Percentiles rank a stretch among this genome's conserved stretches.
phyloP scores from a whole-genome alignment of 2,797 vertebrate genomes.

The Dermochelys coriacea region DNA sequence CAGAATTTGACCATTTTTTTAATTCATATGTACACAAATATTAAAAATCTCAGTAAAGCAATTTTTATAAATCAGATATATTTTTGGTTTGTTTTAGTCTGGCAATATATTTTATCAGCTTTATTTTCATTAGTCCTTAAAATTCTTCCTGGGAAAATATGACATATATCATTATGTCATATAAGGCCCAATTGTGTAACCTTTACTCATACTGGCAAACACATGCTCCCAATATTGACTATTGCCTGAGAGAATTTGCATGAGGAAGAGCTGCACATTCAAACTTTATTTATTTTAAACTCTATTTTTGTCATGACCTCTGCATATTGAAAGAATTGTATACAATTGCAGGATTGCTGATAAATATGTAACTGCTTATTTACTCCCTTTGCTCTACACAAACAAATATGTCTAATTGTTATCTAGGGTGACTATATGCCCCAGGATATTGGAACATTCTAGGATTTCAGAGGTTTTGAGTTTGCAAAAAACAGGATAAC shows the following conservation, averaged over 20 bases:
- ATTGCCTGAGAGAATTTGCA: background rate
- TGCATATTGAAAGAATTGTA: background rate
- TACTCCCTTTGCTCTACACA: background rate
- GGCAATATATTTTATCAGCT: background rate
- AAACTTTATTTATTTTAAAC: background rate
- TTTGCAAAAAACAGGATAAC: too few relatives aligned
- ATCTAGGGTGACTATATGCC: background rate
- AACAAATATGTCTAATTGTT: background rate
- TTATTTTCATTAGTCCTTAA: background rate
- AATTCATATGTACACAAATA: background rate
- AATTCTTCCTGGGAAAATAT: background rate
- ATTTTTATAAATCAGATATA: background rate
- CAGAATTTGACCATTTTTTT: background rate
- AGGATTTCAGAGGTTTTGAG: background rate
- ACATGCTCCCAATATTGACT: background rate
- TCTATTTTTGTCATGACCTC: background rate
- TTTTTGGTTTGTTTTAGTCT: background rate
- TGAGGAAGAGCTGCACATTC: background rate
- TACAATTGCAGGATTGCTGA: background rate
- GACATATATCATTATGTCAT: background rate
- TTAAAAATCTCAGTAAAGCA: background rate
- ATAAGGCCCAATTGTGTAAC: background rate
- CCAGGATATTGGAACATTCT: background rate
- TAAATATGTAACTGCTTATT: background rate
- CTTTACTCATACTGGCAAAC: background rate